These are phyloP conservation scores for Dinomys branickii DNA, from an alignment of 2,113 vertebrate species.

Conservation along the genomic window DNA sequence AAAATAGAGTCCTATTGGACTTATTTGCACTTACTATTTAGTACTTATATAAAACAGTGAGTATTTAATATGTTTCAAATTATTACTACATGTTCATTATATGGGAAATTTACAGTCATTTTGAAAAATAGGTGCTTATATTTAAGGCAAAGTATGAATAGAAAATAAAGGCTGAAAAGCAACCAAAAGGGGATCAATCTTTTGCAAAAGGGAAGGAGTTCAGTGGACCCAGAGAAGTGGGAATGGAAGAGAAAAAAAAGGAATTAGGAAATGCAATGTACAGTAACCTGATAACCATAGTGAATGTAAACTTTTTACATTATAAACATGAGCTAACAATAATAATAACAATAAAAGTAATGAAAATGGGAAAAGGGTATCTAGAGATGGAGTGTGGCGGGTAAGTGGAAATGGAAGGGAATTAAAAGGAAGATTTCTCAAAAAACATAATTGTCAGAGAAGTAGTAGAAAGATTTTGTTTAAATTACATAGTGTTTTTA, in stretches of 20 bases:
- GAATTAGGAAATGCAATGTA: not conserved
- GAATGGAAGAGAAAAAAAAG: fast-evolving
- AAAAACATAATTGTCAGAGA: not conserved
- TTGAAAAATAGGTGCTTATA: not conserved
- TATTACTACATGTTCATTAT: not conserved
- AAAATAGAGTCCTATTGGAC: not conserved
- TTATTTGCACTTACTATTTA: not conserved
- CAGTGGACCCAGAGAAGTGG: too few species aligned
- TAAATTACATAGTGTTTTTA: not conserved
- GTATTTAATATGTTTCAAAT: not conserved
- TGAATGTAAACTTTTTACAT: not conserved
- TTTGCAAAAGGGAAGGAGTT: not conserved
- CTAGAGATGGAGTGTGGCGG: not conserved
- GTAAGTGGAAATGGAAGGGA: not conserved
- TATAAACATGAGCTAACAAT: not conserved
- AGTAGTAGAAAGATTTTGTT: not conserved
- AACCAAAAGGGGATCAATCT: not conserved
- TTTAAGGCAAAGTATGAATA: not conserved
- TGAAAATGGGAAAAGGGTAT: not conserved
- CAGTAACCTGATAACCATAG: not conserved
- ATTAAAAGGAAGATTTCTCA: not conserved
- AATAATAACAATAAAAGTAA: not conserved
- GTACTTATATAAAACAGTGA: not conserved
- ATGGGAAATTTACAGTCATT: not conserved
- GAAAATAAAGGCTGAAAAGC: not conserved